Evolutionary conservation across 2,797 vertebrate genomes (phyloP).

Genomic region (Poecilia gillii): DNA sequence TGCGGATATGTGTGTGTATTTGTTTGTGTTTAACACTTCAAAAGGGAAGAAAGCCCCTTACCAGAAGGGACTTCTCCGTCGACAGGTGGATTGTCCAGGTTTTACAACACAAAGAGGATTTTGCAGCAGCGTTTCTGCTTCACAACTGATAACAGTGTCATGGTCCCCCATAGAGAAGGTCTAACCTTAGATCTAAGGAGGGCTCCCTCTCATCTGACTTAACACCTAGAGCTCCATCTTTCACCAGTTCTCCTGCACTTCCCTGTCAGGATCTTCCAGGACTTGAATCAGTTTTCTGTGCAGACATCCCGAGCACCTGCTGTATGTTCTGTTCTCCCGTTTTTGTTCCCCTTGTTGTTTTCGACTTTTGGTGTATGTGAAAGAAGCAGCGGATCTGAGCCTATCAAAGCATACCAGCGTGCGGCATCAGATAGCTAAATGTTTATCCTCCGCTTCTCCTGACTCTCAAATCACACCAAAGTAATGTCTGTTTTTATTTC

Average conservation of each 20-base stretch:
- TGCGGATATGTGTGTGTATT: not conserved
- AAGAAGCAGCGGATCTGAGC: slow-evolving; percentile 26
- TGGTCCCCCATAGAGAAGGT: slow-evolving; percentile 49
- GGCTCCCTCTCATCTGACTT: slow-evolving; percentile 44
- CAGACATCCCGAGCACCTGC: slow-evolving; percentile 16
- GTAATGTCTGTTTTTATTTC: slow-evolving; percentile 30
- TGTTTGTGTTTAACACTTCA: slow-evolving; percentile 20
- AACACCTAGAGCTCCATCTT: slow-evolving; percentile 40
- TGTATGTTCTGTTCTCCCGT: not conserved
- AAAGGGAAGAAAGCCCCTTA: slow-evolving; percentile 19
- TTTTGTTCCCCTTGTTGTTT: slow-evolving; percentile 27
- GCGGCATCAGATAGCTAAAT: slow-evolving; percentile 20
- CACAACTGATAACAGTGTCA: slow-evolving; percentile 63
- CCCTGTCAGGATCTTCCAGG: slow-evolving; percentile 11
- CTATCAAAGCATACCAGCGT: slow-evolving; percentile 35
- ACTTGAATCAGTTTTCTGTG: slow-evolving; percentile 39
- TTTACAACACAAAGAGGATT: slow-evolving; percentile 57
- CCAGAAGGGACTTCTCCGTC: slow-evolving; percentile 16
- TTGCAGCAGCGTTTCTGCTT: slow-evolving; percentile 55
- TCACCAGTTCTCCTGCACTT: slow-evolving; percentile 17
- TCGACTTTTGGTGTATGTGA: slow-evolving; percentile 12
- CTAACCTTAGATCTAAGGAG: slow-evolving; percentile 50
- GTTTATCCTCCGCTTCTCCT: slow-evolving; percentile 7
- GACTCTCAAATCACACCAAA: slow-evolving; percentile 28
- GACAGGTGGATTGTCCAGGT: slow-evolving; percentile 47